Percentiles rank a stretch among this genome's conserved stretches.
phyloP scores from a whole-genome alignment of 2,113 vertebrate genomes.

The Vidua macroura region DNA sequence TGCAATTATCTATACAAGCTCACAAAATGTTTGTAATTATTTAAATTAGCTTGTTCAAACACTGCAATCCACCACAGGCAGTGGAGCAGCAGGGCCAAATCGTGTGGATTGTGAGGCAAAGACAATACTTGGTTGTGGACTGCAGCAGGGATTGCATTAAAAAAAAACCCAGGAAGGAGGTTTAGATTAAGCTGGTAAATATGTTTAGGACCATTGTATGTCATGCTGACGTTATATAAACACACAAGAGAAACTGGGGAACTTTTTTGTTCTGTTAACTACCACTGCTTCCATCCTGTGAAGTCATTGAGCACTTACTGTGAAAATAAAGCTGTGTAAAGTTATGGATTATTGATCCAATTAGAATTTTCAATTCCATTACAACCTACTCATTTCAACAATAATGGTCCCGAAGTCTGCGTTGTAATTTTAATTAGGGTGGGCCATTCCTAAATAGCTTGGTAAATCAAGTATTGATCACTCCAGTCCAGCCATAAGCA shows the following conservation, averaged over 20 bases:
- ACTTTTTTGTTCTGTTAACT: conserved; percentile 10
- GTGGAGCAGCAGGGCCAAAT: conserved; percentile 34
- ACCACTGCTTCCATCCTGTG: not conserved
- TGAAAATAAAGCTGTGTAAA: conserved; percentile 61
- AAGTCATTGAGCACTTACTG: conserved; percentile 30
- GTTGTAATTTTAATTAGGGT: conserved; percentile 75
- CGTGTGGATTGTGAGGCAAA: not conserved
- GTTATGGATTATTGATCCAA: conserved; percentile 54
- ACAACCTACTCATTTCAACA: conserved; percentile 71
- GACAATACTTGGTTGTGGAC: conserved; percentile 13
- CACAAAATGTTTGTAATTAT: conserved; percentile 71
- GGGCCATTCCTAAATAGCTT: conserved; percentile 69
- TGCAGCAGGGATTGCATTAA: not conserved
- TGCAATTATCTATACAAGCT: conserved; percentile 73
- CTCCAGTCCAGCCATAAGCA: conserved; percentile 56
- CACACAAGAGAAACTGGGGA: not conserved
- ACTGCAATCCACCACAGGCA: conserved; percentile 55
- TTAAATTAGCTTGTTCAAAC: conserved; percentile 70
- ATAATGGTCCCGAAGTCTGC: conserved; percentile 58
- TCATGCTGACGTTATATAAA: conserved; percentile 37
- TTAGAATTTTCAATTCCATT: conserved; percentile 69
- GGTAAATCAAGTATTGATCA: conserved; percentile 77
- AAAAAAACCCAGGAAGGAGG: not conserved
- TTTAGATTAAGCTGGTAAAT: conserved; percentile 22
- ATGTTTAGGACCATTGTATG: not conserved